Evolutionary conservation across 64 coral and sea anemone species (phyloP).

Genomic region (Actinia equina): DNA sequence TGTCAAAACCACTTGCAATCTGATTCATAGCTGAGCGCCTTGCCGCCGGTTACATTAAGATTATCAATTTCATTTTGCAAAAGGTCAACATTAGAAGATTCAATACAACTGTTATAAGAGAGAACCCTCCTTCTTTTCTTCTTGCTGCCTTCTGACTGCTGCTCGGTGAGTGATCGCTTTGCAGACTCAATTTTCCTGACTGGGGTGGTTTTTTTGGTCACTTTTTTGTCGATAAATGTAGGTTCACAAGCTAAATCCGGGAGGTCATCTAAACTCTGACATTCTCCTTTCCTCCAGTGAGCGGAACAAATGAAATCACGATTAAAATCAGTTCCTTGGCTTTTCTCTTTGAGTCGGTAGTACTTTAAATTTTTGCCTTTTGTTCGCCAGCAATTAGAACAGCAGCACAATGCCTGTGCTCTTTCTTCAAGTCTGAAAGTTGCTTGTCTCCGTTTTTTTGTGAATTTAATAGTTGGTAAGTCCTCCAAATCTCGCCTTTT

Average conservation of each 20-base stretch:
- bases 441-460: constrained; percentile 26
- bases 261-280: constrained; percentile 41
- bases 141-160: constrained; percentile 35
- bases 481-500: constrained; percentile 51
- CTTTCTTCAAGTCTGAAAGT: constrained; percentile 37
- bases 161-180: constrained; percentile 23
- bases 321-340: too few relatives aligned
- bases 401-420: constrained; percentile 66
- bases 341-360: constrained; percentile 55
- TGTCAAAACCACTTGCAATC: too few relatives aligned
- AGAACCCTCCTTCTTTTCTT: constrained; percentile 49
- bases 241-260: constrained; percentile 56
- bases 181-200: constrained; percentile 43
- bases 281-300: constrained; percentile 42
- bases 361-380: constrained; percentile 64
- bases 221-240: constrained; percentile 38
- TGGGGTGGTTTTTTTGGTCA: constrained; percentile 43
- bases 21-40: too few relatives aligned
- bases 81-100: constrained; percentile 36
- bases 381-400: constrained; percentile 66
- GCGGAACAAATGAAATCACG: too few relatives aligned
- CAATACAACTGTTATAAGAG: constrained; percentile 44
- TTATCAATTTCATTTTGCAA: constrained; percentile 54
- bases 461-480: constrained; percentile 59
- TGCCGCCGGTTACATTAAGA: too few relatives aligned